phyloP scores from a whole-genome alignment of 2,113 vertebrate species.

The Vicugna pacos region DNA sequence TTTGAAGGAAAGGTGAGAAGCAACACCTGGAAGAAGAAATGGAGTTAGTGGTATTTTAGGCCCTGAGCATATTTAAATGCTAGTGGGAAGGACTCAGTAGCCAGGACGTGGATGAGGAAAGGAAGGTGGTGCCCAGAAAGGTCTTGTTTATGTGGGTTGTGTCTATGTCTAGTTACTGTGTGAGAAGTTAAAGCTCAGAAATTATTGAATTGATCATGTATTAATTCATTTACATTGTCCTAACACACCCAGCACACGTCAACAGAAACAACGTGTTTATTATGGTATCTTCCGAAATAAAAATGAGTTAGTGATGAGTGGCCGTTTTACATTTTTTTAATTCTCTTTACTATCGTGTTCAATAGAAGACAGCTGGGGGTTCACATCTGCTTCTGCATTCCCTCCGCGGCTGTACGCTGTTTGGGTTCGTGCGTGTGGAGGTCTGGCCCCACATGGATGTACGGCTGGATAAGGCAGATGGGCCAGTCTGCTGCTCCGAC shows the following conservation, averaged over 20 bases:
- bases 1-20: background rate
- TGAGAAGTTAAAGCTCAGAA: background rate
- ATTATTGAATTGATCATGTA: background rate
- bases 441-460: background rate
- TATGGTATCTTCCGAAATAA: constrained; percentile 11
- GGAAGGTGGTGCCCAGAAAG: background rate
- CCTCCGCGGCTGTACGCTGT: background rate
- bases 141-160: background rate
- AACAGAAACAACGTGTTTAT: background rate
- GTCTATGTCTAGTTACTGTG: background rate
- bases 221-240: background rate
- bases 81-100: background rate
- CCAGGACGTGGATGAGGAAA: background rate
- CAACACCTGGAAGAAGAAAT: background rate
- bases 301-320: constrained; percentile 9
- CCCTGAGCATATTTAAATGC: background rate
- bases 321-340: background rate
- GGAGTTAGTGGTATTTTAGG: background rate
- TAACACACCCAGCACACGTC: background rate
- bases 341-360: constrained; percentile 13
- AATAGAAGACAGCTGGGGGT: constrained; percentile 1
- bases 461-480: background rate
- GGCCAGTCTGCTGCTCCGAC: background rate
- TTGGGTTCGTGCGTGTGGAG: background rate
- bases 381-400: background rate